These are phyloP conservation scores for Pseudachorutes palmiensis DNA, from an alignment of 1,140 invertebrate species.

Conservation along the genomic window DNA sequence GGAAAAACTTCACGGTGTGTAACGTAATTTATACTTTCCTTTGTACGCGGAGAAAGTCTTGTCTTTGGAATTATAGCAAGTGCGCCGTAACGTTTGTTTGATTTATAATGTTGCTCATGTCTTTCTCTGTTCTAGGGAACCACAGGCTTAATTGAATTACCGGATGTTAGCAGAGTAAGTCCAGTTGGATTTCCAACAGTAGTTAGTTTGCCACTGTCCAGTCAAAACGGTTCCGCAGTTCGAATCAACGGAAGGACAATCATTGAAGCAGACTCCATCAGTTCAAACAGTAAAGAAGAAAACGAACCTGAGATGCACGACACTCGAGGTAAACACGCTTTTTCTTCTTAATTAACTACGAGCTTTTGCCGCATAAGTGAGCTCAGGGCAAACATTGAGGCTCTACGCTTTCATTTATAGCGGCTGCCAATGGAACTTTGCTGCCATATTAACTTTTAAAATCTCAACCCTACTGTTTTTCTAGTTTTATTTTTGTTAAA, in stretches of 20 bases:
- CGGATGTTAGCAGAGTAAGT: slow-evolving; percentile 37
- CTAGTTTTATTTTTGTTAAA: too few species aligned
- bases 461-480: too few species aligned
- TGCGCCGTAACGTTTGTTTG: too few species aligned
- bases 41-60: too few species aligned
- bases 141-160: slow-evolving; percentile 35
- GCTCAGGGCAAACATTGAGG: too few species aligned
- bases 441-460: too few species aligned
- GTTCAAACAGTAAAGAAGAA: slow-evolving; percentile 37
- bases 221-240: slow-evolving; percentile 38
- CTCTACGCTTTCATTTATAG: too few species aligned
- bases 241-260: slow-evolving; percentile 36
- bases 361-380: background rate
- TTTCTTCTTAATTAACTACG: slow-evolving; percentile 11
- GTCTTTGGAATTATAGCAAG: too few species aligned
- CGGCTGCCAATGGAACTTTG: too few species aligned
- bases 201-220: slow-evolving; percentile 30
- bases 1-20: too few species aligned
- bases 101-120: slow-evolving; percentile 8
- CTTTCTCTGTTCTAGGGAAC: slow-evolving; percentile 23
- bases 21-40: too few species aligned
- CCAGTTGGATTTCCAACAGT: slow-evolving; percentile 37
- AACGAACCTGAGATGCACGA: slow-evolving; percentile 27
- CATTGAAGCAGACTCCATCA: slow-evolving; percentile 37
- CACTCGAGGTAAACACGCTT: slow-evolving; percentile 19